These are phyloP conservation scores for Diglossa cyanea DNA, from an alignment of 2,797 vertebrate genomes.

Conservation along the genomic window DNA sequence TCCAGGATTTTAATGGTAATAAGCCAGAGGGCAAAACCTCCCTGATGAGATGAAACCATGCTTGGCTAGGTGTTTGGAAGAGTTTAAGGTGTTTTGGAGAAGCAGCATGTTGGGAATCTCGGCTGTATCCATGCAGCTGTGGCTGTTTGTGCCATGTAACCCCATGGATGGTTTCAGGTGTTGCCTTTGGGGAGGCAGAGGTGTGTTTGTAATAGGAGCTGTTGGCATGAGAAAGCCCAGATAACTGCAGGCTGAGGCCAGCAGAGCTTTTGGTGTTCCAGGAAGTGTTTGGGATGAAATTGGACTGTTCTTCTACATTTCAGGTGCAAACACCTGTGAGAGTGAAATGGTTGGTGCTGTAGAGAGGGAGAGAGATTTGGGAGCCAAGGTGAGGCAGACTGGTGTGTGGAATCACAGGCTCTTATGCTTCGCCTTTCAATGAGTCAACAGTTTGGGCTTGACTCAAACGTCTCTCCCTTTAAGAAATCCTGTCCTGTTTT, in stretches of 20 bases:
- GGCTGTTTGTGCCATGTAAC: neutral
- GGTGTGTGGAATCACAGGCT: neutral
- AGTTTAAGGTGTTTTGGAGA: neutral
- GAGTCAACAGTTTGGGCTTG: neutral
- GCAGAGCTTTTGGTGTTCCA: neutral
- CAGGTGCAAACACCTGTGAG: neutral
- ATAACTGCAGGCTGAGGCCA: neutral
- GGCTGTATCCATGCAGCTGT: rapidly evolving
- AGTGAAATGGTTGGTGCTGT: neutral
- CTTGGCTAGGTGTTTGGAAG: neutral
- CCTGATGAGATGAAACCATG: neutral
- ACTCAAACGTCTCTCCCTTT: neutral
- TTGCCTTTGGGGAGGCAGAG: neutral
- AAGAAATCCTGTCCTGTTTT: neutral
- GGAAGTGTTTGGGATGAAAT: neutral
- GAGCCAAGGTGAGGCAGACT: neutral
- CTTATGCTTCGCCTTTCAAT: neutral
- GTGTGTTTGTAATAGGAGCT: neutral
- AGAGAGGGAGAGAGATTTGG: neutral
- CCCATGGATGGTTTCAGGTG: neutral
- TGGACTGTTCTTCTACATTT: neutral
- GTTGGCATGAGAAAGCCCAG: neutral
- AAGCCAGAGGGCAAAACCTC: constrained; percentile 20
- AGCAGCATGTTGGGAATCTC: neutral
- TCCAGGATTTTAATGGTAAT: constrained; percentile 44